Percentiles rank a stretch among this genome's conserved stretches.
Conservation (phyloP, 1,140 invertebrate species). For the Ceratitis capitata region DNA sequence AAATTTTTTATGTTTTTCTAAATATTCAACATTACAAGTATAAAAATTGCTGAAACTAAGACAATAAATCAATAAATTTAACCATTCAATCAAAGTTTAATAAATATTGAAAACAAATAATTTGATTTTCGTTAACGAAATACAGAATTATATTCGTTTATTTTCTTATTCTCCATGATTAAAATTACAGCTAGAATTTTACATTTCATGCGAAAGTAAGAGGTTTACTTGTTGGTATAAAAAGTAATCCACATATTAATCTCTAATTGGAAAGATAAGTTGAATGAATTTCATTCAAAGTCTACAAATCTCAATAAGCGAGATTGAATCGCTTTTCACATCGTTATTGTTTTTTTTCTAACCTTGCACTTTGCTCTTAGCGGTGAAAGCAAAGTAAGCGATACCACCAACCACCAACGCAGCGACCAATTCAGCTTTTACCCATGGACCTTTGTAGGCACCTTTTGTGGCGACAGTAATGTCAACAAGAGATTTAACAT, state of each 20-base stretch:
- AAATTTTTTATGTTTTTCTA: too few relatives aligned
- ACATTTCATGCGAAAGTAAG: neutral
- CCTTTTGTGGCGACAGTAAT: slow-evolving; percentile 84
- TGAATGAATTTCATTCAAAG: slow-evolving; percentile 64
- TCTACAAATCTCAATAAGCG: slow-evolving; percentile 35
- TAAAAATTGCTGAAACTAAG: too few relatives aligned
- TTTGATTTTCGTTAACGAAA: too few relatives aligned
- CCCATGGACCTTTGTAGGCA: slow-evolving; percentile 89
- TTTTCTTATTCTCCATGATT: neutral
- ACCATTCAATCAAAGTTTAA: too few relatives aligned
- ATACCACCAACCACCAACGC: slow-evolving; percentile 80
- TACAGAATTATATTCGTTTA: neutral
- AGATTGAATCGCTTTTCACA: neutral
- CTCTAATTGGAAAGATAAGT: slow-evolving; percentile 40
- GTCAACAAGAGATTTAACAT: slow-evolving; percentile 78
- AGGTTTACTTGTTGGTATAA: neutral
- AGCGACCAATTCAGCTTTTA: slow-evolving; percentile 92
- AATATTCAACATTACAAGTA: too few relatives aligned
- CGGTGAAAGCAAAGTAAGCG: slow-evolving; percentile 86
- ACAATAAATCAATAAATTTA: too few relatives aligned
- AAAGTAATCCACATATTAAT: slow-evolving; percentile 7
- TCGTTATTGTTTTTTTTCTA: slow-evolving; percentile 42
- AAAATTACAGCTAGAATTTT: neutral
- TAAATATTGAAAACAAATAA: neutral
- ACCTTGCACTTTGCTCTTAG: slow-evolving; percentile 78